A percentile compares a stretch with the other conserved stretches of the same genome.
Conservation (phyloP, 2,797 vertebrate genomes). For the Melanogrammus aeglefinus region DNA sequence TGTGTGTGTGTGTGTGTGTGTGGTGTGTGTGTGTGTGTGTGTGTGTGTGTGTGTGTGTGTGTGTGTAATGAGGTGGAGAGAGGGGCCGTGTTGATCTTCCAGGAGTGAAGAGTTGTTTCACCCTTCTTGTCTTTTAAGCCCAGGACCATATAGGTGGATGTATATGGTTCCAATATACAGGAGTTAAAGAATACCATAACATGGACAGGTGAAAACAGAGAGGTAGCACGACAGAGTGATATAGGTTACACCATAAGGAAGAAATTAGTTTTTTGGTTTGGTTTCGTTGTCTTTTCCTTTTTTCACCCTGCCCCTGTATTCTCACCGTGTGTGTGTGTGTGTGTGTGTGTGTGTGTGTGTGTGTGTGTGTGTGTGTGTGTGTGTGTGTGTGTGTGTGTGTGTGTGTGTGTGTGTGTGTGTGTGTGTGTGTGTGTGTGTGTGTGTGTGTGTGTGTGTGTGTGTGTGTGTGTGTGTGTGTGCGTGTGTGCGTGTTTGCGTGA, state of each 20-base stretch:
- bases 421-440: neutral
- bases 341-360: constrained; percentile 5
- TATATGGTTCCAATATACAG: no score
- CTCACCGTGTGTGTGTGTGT: neutral
- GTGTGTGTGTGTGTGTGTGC: neutral
- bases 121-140: no score
- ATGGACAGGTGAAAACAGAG: no score
- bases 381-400: constrained; percentile 5
- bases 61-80: neutral
- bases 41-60: no score
- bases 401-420: constrained; percentile 6
- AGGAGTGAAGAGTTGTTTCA: neutral
- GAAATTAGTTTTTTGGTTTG: neutral
- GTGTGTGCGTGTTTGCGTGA: constrained; percentile 1
- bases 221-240: neutral
- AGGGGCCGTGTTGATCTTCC: neutral
- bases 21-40: no score
- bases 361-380: constrained; percentile 6
- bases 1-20: no score
- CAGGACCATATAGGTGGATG: no score
- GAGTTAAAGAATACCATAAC: neutral
- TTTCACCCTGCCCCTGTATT: neutral
- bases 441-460: no score
- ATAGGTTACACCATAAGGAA: neutral
- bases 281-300: neutral